Percentiles rank a stretch among this genome's conserved stretches.
Conservation (phyloP, 2,113 vertebrate species). For the Tichodroma muraria region DNA sequence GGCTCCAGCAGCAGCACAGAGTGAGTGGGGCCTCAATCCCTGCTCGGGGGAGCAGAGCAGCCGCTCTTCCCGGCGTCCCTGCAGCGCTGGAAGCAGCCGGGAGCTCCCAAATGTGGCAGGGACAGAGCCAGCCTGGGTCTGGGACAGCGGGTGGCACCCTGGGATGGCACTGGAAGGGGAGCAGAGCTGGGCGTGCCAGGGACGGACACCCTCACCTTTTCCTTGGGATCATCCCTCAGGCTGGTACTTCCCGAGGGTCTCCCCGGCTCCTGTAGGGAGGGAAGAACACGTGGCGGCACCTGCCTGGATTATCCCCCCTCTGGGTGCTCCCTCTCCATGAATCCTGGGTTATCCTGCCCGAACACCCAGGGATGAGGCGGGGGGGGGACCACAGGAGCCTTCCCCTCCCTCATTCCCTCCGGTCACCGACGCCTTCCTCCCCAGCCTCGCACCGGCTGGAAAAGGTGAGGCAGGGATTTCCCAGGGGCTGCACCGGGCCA, state of each 20-base stretch:
- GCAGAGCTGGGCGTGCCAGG: rapidly evolving
- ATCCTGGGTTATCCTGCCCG: neutral
- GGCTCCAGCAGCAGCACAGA: neutral
- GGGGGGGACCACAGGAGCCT: neutral
- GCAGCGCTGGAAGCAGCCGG: neutral
- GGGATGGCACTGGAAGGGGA: neutral
- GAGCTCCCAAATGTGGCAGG: rapidly evolving
- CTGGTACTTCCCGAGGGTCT: neutral
- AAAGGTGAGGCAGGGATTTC: constrained; percentile 14
- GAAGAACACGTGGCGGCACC: neutral
- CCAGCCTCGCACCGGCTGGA: neutral
- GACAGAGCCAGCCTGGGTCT: neutral
- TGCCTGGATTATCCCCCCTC: neutral
- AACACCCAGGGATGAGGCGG: neutral
- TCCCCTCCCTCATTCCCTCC: neutral
- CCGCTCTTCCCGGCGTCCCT: neutral
- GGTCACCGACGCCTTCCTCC: neutral
- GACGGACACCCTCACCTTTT: constrained; percentile 45
- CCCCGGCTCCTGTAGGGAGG: constrained; percentile 33
- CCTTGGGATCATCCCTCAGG: constrained; percentile 2
- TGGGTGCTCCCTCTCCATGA: rapidly evolving
- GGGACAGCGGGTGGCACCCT: rapidly evolving
- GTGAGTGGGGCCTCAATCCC: neutral
- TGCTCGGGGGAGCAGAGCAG: neutral
- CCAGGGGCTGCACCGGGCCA: neutral